Base-by-base conservation (phyloP, 1,140 invertebrate genomes). In the Camponotus floridanus region DNA sequence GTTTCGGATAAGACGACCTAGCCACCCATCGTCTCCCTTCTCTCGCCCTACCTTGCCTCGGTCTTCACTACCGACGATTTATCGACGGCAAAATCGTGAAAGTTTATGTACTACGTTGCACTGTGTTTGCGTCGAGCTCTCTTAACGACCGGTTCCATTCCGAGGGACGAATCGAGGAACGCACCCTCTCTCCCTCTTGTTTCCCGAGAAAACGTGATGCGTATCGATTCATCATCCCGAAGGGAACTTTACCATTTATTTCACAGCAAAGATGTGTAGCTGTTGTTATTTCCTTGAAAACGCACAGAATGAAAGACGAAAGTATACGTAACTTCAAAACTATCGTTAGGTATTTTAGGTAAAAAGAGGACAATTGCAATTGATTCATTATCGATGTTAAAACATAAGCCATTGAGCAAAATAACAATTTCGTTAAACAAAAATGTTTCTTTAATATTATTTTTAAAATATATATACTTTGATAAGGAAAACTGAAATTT, bases 1-100 rank as follows among this genome's bases (percentile, higher is more conserved):
- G 86, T 88, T 90, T 90, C 42, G 88, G 84, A 90, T 90, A 91
- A 90, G 91, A 90, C 90, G 78, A 68, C 64, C 85, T 87, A 86
- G 81, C 73, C 83, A 78, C 86, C 68, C 70, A 83, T 64, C 61
- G 55, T 87, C 61, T 57, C 68, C 80, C 70, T 62, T 74, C 36
- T 26, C 51, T 21, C 68, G 15, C 57, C 68, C 48, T 59, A 33
- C 39, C 79, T 73, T 87, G 42, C 55, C 90, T 92, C 71, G 55
- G 85, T 79, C 86, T 92, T 87, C 87, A 86, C 71, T 83, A 64
- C 21, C 45, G 15, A 76, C 83, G 84, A 92, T 93, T 92, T 92
- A 92, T 92, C 87, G 71, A 80, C 57, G 61, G 84, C 87, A 26
- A 76, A 26, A 87, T 85, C 73, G 76, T 80, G 64, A 87, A 86